phyloP scores from a whole-genome alignment of 2,888 invertebrate genomes.

The Tortrix viridana region DNA sequence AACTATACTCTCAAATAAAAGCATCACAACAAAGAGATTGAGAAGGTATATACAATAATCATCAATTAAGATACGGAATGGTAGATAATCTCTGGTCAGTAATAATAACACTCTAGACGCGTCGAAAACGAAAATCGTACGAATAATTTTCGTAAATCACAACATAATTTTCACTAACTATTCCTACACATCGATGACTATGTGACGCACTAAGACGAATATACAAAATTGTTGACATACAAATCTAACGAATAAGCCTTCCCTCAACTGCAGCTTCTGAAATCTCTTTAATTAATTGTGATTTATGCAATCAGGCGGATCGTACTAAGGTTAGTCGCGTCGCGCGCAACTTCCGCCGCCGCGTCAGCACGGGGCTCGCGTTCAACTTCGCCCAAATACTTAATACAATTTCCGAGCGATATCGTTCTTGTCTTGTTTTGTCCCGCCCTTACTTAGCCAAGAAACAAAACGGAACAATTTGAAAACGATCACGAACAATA shows the following conservation, averaged over 20 bases:
- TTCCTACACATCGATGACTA: constrained; percentile 39
- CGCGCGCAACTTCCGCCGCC: too few species aligned
- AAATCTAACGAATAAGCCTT: constrained; percentile 30
- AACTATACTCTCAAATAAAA: constrained; percentile 38
- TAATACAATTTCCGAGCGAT: too few species aligned
- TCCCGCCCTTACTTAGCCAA: too few species aligned
- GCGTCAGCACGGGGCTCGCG: too few species aligned
- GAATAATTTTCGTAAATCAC: constrained; percentile 49
- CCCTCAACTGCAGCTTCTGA: neutral
- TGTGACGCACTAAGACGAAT: constrained; percentile 36
- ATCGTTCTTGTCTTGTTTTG: too few species aligned
- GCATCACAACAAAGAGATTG: constrained; percentile 32
- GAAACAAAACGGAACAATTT: too few species aligned
- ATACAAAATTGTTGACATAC: constrained; percentile 32
- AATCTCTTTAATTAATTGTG: neutral
- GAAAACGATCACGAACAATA: too few species aligned
- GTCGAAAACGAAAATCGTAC: constrained; percentile 35
- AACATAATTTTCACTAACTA: constrained; percentile 59
- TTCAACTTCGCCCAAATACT: too few species aligned
- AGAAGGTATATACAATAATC: constrained; percentile 38
- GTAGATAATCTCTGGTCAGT: constrained; percentile 60
- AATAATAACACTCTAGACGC: constrained; percentile 44
- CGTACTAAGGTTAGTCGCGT: neutral
- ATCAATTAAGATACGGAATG: constrained; percentile 57
- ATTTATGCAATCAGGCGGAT: constrained; percentile 13